Conservation (phyloP, 1,140 invertebrate genomes). For the Anadara kagoshimensis region DNA sequence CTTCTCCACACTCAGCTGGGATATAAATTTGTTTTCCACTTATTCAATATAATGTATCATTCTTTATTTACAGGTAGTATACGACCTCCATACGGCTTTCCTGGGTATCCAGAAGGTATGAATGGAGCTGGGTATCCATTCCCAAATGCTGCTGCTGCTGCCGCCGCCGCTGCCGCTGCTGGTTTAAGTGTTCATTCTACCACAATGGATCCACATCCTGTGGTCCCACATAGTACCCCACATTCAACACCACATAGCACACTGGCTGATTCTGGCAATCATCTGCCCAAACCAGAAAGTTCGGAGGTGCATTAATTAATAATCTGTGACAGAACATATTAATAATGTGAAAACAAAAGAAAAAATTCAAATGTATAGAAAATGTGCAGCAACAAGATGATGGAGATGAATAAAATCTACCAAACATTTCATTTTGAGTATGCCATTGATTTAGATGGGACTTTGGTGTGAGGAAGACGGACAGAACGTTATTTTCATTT, state of each 20-base stretch:
- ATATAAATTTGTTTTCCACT: too few relatives aligned
- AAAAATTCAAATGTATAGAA: too few relatives aligned
- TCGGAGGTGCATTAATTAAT: slow-evolving; percentile 70
- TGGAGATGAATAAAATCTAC: too few relatives aligned
- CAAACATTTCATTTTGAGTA: too few relatives aligned
- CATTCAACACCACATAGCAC: slow-evolving; percentile 68
- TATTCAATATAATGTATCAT: too few relatives aligned
- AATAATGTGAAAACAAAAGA: background rate
- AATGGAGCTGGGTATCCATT: slow-evolving; percentile 68
- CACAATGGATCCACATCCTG: slow-evolving; percentile 63
- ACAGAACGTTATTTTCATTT: too few relatives aligned
- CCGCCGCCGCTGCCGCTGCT: slow-evolving; percentile 53
- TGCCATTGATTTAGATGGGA: too few relatives aligned
- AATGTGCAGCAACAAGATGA: too few relatives aligned
- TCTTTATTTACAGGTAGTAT: slow-evolving; percentile 42
- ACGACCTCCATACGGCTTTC: slow-evolving; percentile 53
- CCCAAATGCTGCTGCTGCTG: slow-evolving; percentile 55
- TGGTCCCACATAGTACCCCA: slow-evolving; percentile 58
- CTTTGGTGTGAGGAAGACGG: too few relatives aligned
- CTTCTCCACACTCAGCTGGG: too few relatives aligned
- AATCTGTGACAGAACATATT: background rate
- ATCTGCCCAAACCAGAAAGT: slow-evolving; percentile 66
- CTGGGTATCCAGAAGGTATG: slow-evolving; percentile 65
- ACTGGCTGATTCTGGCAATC: slow-evolving; percentile 29
- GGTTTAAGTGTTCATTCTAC: slow-evolving; percentile 72